Evolutionary conservation across 1,140 invertebrate genomes (phyloP), one percentile per base, ranked within the genome.

Genomic region (Luehdorfia chinensis): DNA sequence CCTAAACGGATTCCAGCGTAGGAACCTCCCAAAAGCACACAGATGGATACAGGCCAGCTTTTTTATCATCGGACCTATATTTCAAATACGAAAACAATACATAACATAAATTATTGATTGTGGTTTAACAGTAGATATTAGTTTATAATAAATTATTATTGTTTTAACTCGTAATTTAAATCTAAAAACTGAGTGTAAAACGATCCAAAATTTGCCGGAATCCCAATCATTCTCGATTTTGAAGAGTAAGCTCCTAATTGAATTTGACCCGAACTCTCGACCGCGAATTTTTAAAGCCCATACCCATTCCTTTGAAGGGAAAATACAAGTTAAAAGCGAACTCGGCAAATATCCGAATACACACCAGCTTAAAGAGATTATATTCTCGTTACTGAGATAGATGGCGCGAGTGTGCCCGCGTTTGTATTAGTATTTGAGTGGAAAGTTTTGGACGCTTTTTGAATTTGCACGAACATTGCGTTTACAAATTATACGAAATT

Each of bases 281-380:
- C 34, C 34, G 34, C 34, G 34, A 21, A 37, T 37, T 37, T 37
- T 37, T 37, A 16, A 37, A 37, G 18, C 34, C 34, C 34, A 37
- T 36, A 15, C 8, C 25, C 30, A 43, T 55, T 34, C 33, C 28
- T 50, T 12, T 39, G 51, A 54, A 59, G 53, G 44, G 43, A 52
- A 64, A 54, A 64, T 58, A 36, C 47, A 59, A 23, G 37, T 14
- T 33, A 31, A 57, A 45, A 52, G 39, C 43, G 27, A 51, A 55
- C 54, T 56, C 18, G 6, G 36, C 57, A 58, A 61, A 58, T 57
- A 57, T 54, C 44, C 37, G 50, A 44, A 21, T 45, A 34, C 55
- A 39, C 51, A 49, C n/a, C n/a, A 25, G 27, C 47, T 62, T 54
- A 62, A 62, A 51, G 31, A 55, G 51, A 61, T 61, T 54, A 61